Base-by-base conservation (phyloP, 2,113 vertebrate species). In the Aspidoscelis tigris region DNA sequence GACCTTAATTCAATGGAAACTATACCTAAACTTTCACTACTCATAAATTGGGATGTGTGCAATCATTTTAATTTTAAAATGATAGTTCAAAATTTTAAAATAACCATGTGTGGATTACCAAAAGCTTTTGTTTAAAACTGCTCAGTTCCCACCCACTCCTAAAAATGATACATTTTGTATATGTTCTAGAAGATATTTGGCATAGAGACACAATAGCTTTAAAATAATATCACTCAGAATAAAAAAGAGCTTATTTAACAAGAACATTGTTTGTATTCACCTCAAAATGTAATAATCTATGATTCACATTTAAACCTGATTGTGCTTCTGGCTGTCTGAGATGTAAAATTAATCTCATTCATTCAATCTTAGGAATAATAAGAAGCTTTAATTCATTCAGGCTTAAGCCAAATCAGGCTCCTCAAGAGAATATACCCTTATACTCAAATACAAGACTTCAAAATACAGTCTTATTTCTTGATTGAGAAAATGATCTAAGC, bases 41-140 rank as follows among this genome's bases (percentile, higher is more conserved):
- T 50, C 47, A 50, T 50, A 50, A 50, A 50, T 9, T 50, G 47
- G 47, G 47, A 9, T 50, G 47, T 50, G 14, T 61, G 58, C 58
- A 70, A 18, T 81, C 18, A 76, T 81, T 81, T 91, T 74, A 66
- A 83, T 81, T 18, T 78, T 6, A 89, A 86, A 82, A 72, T 84
- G 86, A 81, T 3, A 75, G 39, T 82, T 18, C 33, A n/a, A 64
- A 79, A 86, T 83, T 33, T 33, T 33, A 33, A 33, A 33, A 33
- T 33, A 33, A 33, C 33, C 47, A 5, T 50, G 14, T 4, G 14
- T 61, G 18, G 18, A 61, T 61, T 16, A 12, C 14, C 14, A 58
- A 12, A 58, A 58, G 9, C 55, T 58, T 58, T 58, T 58, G 55
- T 58, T 58, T 58, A 58, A 58, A 58, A 58, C 10, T 58, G 9